Conservation (phyloP, 1,140 invertebrate genomes). For the Drosophila serrata region DNA sequence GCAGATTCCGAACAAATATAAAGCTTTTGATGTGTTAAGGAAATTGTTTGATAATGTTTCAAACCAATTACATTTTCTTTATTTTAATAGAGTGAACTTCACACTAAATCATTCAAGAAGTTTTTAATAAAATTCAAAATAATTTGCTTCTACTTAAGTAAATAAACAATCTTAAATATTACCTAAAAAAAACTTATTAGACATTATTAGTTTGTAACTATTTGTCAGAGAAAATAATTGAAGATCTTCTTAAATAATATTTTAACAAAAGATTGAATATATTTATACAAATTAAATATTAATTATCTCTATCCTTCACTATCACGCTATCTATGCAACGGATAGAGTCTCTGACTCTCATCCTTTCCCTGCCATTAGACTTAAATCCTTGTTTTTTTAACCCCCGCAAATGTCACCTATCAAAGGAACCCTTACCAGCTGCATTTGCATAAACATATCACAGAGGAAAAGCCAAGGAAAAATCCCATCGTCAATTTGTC, state of each 20-base stretch:
- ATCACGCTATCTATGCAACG: too few relatives aligned
- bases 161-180: not conserved
- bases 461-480: constrained; percentile 5
- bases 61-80: not conserved
- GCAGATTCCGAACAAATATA: accelerated
- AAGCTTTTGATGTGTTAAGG: not conserved
- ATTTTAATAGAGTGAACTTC: not conserved
- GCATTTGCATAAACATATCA: constrained; percentile 52
- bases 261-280: not conserved
- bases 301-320: not conserved
- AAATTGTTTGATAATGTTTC: not conserved
- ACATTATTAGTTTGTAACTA: not conserved
- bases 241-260: not conserved
- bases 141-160: not conserved
- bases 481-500: constrained; percentile 50
- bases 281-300: not conserved
- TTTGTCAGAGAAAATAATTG: not conserved
- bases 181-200: not conserved
- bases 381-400: not conserved
- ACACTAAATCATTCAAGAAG: not conserved
- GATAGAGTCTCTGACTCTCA: not conserved
- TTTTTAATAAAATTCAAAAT: not conserved
- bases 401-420: not conserved
- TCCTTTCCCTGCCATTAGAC: not conserved
- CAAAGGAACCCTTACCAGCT: constrained; percentile 3